Evolutionary conservation across 2,113 vertebrate species (phyloP).

Genomic region (Leucopternis melanops): DNA sequence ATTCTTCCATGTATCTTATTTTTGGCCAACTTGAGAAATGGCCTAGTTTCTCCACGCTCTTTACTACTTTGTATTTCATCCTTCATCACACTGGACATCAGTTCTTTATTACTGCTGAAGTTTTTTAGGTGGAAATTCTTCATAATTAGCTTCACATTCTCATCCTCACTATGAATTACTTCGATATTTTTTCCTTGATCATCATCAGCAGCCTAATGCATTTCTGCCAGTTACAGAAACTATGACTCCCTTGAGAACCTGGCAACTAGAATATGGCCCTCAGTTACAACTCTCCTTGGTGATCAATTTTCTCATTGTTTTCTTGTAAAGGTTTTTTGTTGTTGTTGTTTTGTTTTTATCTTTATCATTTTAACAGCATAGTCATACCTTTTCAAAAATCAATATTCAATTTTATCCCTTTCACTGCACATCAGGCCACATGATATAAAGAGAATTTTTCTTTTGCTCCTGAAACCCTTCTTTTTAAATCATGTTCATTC

Average conservation of each 20-base stretch:
- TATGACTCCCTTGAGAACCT: background rate
- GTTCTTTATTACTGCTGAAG: background rate
- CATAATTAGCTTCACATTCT: constrained; percentile 35
- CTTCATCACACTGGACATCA: background rate
- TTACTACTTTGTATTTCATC: background rate
- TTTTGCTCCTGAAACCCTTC: background rate
- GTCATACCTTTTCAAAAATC: constrained; percentile 59
- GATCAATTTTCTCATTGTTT: constrained; percentile 20
- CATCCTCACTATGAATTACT: constrained; percentile 2
- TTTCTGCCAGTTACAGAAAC: constrained; percentile 1
- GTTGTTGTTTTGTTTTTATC: background rate
- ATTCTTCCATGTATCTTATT: constrained; percentile 8
- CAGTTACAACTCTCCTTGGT: background rate
- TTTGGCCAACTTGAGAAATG: background rate
- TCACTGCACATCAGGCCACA: constrained; percentile 19
- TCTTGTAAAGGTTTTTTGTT: background rate
- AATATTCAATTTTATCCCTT: constrained; percentile 61
- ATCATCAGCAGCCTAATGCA: background rate
- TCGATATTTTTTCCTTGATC: background rate
- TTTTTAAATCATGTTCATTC: background rate
- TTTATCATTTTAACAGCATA: constrained; percentile 42
- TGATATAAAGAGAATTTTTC: constrained; percentile 41
- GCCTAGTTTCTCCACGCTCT: background rate
- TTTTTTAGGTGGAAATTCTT: background rate
- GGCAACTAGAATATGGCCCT: background rate